Evolutionary conservation across 2,113 vertebrate species (phyloP).

Genomic region (Chrysemys picta): DNA sequence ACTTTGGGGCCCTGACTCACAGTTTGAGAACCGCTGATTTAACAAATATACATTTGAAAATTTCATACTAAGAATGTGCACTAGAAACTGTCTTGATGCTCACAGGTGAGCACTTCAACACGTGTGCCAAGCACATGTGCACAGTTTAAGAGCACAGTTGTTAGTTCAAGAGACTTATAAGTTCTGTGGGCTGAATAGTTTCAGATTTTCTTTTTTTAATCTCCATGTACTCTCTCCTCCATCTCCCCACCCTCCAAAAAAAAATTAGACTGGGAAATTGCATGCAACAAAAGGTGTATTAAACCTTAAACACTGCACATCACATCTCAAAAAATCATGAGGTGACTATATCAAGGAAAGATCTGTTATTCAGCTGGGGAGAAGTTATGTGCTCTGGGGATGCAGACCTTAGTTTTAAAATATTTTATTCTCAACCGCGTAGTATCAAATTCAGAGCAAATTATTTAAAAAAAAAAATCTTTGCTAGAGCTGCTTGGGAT

Average conservation of each 20-base stretch:
- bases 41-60: not conserved
- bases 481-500: not conserved
- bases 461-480: not conserved
- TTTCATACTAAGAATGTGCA: not conserved
- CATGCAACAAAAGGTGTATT: not conserved
- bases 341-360: not conserved
- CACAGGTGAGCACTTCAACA: not conserved
- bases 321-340: not conserved
- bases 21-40: not conserved
- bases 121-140: not conserved
- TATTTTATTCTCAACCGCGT: not conserved
- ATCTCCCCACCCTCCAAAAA: not conserved
- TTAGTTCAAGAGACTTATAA: not conserved
- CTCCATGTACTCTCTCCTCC: not conserved
- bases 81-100: not conserved
- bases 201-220: not conserved
- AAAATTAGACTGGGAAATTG: not conserved
- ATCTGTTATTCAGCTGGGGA: not conserved
- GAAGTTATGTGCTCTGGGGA: not conserved
- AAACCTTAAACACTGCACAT: not conserved
- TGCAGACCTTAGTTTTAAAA: not conserved
- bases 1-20: too few relatives aligned
- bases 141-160: not conserved
- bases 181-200: not conserved
- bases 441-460: not conserved